Conservation (phyloP, 2,888 invertebrate species). For the Protonemura montana region DNA sequence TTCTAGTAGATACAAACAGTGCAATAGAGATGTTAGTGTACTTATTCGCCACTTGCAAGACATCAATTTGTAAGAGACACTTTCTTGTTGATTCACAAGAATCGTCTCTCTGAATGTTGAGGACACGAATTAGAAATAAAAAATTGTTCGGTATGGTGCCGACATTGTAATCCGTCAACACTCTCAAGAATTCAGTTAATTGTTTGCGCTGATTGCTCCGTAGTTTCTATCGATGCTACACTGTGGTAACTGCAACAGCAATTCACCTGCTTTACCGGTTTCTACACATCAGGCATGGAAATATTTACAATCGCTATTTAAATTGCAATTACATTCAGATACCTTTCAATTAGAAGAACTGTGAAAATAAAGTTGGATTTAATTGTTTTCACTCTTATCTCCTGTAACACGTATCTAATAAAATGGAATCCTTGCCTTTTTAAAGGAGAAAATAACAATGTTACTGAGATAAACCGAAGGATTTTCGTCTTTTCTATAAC, state of each 20-base stretch:
- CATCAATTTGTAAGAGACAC: background rate
- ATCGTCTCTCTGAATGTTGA: too few relatives aligned
- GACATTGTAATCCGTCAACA: background rate
- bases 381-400: background rate
- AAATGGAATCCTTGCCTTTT: too few relatives aligned
- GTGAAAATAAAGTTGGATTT: background rate
- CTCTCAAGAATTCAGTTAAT: background rate
- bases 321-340: background rate
- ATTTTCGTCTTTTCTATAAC: too few relatives aligned
- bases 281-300: background rate
- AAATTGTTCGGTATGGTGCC: too few relatives aligned
- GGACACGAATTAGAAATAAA: too few relatives aligned
- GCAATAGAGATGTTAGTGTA: background rate
- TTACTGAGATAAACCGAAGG: too few relatives aligned
- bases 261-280: background rate
- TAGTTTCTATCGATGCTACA: background rate
- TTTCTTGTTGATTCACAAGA: background rate
- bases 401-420: too few relatives aligned
- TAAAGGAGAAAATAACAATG: too few relatives aligned
- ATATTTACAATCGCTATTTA: background rate
- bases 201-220: background rate
- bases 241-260: background rate
- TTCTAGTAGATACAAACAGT: background rate
- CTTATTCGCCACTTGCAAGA: background rate
- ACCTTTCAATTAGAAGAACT: background rate